Conservation (phyloP, 2,797 vertebrate genomes). For the Triplophysa yarkandensis region DNA sequence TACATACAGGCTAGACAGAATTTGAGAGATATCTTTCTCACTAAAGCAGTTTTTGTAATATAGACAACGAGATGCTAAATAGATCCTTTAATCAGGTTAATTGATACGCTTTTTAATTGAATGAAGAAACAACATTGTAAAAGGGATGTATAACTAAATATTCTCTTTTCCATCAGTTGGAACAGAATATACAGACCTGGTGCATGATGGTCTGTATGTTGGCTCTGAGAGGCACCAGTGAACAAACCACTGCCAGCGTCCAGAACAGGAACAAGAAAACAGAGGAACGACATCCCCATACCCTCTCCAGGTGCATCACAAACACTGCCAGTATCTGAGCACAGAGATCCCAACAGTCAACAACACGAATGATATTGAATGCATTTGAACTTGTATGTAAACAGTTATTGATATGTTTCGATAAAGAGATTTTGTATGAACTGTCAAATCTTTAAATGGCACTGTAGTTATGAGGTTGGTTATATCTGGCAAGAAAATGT, state of each 20-base stretch:
- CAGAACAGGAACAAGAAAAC: constrained; percentile 82
- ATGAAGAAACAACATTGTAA: too few relatives aligned
- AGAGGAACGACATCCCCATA: constrained; percentile 78
- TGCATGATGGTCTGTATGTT: constrained; percentile 68
- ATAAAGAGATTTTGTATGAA: too few relatives aligned
- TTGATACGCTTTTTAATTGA: too few relatives aligned
- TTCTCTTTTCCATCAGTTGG: not conserved
- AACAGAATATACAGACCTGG: constrained; percentile 67
- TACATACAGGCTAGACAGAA: too few relatives aligned
- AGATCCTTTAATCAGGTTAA: too few relatives aligned
- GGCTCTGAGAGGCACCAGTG: constrained; percentile 66
- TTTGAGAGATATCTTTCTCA: too few relatives aligned
- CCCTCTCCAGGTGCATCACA: constrained; percentile 79
- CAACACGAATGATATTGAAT: too few relatives aligned
- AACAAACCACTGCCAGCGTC: constrained; percentile 75
- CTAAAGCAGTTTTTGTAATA: too few relatives aligned
- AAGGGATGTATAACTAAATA: not conserved
- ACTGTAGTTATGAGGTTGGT: constrained; percentile 8
- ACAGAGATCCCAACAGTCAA: constrained; percentile 8
- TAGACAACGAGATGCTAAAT: too few relatives aligned
- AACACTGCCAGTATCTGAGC: constrained; percentile 73
- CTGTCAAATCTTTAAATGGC: too few relatives aligned
- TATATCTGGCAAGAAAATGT: not conserved
- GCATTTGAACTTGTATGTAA: too few relatives aligned
- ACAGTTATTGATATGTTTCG: too few relatives aligned